Base-by-base conservation (phyloP, 1,140 invertebrate species). In the Pseudoatta argentina region DNA sequence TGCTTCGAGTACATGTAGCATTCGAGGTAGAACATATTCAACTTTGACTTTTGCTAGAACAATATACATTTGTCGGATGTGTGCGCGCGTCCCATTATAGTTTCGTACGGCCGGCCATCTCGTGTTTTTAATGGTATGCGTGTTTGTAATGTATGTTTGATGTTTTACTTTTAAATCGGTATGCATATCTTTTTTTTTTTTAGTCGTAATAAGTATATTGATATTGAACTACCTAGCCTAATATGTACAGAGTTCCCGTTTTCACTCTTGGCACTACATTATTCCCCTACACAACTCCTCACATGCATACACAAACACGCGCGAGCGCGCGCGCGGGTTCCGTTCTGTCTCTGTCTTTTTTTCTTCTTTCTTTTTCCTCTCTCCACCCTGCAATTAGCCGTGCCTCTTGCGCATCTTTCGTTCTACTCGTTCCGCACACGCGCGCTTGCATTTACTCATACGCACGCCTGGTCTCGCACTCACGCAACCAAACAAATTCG, bases 151-250 rank as follows among this genome's bases (percentile, higher is more conserved):
- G 85, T 91, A 77, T 79, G 85, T 89, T 90, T 82, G 88, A 88
- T 89, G 78, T 90, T 92, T 93, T 81, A 92, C 88, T 93, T 93
- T 91, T 94, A 94, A 83, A 92, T 94, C 93, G 92, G 86, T 94
- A 94, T 91, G 92, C 91, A 94, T 94, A 94, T 94, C 89, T 94
- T 94, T 90, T 92, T 90, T 90, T 92, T 93, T 93, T 90, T 92
- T 92, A 94, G 89, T 92, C 91, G 89, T 93, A 93, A 94, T 93
- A 92, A 94, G 93, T 92, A 94, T 94, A 94, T 93, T 92, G 91
- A 93, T 95, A 95, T 95, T 95, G 91, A 93, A 94, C 93, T 94
- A 95, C 93, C 94, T 94, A 94, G 86, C 91, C 93, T 95, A 94
- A 94, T 94, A 95, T 95, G 92, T 94, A 95, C 94, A 94, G 79